Evolutionary conservation across 2,888 invertebrate species (phyloP).

Genomic region (Liodrosophila aerea): DNA sequence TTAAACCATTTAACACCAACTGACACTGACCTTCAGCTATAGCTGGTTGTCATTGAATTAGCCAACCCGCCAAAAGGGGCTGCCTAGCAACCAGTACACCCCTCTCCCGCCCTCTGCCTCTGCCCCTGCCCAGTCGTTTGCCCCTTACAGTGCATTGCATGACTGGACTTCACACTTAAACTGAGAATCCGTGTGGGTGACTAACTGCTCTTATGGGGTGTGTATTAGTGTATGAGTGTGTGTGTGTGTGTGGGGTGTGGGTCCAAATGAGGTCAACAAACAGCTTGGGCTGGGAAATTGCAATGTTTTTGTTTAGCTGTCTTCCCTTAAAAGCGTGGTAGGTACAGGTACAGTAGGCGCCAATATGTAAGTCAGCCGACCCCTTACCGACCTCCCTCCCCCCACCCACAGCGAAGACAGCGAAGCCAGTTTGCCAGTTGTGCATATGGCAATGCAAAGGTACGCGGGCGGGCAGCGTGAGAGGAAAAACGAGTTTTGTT

Average conservation of each 20-base stretch:
- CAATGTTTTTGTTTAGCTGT: conserved; percentile 17
- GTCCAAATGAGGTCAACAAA: conserved; percentile 61
- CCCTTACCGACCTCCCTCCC: conserved; percentile 1
- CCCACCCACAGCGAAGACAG: conserved; percentile 1
- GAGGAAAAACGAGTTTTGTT: conserved; percentile 62
- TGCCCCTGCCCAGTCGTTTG: too few relatives aligned
- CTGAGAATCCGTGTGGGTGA: conserved; percentile 1
- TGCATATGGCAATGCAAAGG: conserved; percentile 57
- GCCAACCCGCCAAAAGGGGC: conserved; percentile 8
- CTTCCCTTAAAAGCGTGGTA: conserved; percentile 34
- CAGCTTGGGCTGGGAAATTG: conserved; percentile 37
- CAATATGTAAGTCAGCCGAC: conserved; percentile 15
- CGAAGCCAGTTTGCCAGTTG: conserved; percentile 50
- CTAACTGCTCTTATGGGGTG: too few relatives aligned
- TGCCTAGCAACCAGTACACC: conserved; percentile 10
- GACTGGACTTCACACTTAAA: conserved; percentile 2
- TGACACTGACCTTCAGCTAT: conserved; percentile 26
- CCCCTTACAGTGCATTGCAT: conserved; percentile 9
- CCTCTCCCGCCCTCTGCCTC: too few relatives aligned
- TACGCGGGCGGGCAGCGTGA: neutral
- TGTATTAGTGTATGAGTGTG: neutral
- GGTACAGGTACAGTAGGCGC: conserved; percentile 73
- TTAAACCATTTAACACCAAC: neutral
- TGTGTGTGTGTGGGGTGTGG: conserved; percentile 35
- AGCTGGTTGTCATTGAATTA: conserved; percentile 21